phyloP scores from a whole-genome alignment of 2,888 invertebrate species.

The Cerastis leucographa region DNA sequence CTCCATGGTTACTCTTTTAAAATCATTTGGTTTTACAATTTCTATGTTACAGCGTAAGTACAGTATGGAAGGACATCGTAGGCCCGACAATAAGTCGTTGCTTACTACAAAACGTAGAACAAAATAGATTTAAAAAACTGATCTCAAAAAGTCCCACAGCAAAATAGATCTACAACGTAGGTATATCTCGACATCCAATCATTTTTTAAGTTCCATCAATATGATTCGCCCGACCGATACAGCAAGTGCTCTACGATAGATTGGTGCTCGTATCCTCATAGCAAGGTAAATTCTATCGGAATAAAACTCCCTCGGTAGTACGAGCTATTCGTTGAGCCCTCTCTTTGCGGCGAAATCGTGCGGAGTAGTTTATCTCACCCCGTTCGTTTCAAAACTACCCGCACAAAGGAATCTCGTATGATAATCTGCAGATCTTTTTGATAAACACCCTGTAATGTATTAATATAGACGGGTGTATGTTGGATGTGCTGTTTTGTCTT shows the following conservation, averaged over 20 bases:
- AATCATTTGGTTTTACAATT: too few relatives aligned
- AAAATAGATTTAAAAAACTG: constrained; percentile 13
- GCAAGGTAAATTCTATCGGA: constrained; percentile 86
- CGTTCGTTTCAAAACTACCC: constrained; percentile 75
- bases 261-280: constrained; percentile 77
- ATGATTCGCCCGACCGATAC: constrained; percentile 63
- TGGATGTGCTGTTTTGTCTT: constrained; percentile 15
- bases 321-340: constrained; percentile 84
- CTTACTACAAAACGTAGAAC: too few relatives aligned
- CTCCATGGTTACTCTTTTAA: too few relatives aligned
- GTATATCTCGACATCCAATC: constrained; percentile 56
- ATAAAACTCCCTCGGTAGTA: constrained; percentile 83
- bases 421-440: constrained; percentile 83
- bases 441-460: constrained; percentile 69
- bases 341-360: constrained; percentile 88
- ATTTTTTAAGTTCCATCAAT: constrained; percentile 63
- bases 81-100: too few relatives aligned
- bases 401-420: constrained; percentile 84
- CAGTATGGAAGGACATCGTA: too few relatives aligned
- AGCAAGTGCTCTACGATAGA: constrained; percentile 67
- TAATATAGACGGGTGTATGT: constrained; percentile 49
- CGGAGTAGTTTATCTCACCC: constrained; percentile 87
- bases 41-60: too few relatives aligned
- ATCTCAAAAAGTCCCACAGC: too few relatives aligned
- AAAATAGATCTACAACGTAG: too few relatives aligned